A percentile compares a stretch with the other conserved stretches of the same genome.
phyloP scores from a whole-genome alignment of 2,113 vertebrate genomes.

The Chlamydotis undulata region DNA sequence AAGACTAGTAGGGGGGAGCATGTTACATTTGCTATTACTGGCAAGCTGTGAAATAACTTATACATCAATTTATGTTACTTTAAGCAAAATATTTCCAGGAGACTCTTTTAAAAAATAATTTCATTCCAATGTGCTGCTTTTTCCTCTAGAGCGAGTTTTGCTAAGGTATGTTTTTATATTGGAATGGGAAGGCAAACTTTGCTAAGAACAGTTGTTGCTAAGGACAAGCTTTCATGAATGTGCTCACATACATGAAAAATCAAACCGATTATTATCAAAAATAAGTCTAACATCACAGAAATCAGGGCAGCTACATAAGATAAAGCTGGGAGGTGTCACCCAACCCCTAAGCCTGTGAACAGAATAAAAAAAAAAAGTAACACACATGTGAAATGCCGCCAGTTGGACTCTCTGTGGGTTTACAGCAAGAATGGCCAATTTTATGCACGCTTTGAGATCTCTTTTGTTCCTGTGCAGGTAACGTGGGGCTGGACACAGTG shows the following conservation, averaged over 20 bases:
- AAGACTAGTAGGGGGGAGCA: not conserved
- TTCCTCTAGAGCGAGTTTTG: not conserved
- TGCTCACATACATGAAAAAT: not conserved
- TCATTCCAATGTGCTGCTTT: not conserved
- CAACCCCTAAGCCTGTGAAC: not conserved
- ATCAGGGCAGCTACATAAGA: not conserved
- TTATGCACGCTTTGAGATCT: rapidly evolving
- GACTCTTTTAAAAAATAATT: not conserved
- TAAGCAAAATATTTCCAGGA: not conserved
- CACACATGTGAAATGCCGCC: rapidly evolving
- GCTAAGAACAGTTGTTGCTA: not conserved
- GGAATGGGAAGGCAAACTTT: not conserved
- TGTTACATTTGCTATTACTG: not conserved
- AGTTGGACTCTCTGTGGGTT: not conserved
- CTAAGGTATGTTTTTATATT: not conserved
- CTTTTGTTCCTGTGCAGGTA: not conserved
- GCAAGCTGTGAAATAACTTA: constrained; percentile 3
- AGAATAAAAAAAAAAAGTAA: not conserved
- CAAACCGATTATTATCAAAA: not conserved
- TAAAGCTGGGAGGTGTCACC: not conserved
- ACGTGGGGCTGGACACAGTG: rapidly evolving
- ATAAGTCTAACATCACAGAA: not conserved
- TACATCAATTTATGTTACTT: not conserved
- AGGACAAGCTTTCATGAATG: not conserved
- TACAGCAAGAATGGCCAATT: not conserved